Conservation (phyloP, 2,113 vertebrate genomes). For the Narcine bancroftii region DNA sequence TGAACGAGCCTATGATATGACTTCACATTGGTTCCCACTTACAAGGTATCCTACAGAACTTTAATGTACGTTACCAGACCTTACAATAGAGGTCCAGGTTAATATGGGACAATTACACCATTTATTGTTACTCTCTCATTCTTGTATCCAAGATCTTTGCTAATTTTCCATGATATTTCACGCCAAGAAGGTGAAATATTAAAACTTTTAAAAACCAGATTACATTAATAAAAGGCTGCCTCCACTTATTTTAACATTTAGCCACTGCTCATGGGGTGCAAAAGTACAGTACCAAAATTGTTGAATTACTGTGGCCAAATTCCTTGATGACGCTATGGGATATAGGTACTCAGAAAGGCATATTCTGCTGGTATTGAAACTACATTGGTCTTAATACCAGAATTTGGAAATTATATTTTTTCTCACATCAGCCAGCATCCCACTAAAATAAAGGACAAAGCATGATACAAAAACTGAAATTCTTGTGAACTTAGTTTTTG, state of each 20-base stretch:
- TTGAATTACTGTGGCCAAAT: background rate
- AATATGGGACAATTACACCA: background rate
- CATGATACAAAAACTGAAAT: background rate
- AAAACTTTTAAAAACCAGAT: conserved; percentile 1
- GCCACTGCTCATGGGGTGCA: background rate
- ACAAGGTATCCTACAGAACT: background rate
- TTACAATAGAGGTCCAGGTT: background rate
- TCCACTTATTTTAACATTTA: conserved; percentile 1
- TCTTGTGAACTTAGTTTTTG: background rate
- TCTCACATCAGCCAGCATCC: background rate
- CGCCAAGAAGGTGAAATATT: background rate
- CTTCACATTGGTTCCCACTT: background rate
- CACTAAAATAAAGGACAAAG: background rate
- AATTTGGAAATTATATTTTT: background rate
- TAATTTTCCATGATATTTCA: background rate
- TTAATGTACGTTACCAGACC: conserved; percentile 22
- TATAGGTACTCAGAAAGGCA: background rate
- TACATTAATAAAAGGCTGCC: background rate
- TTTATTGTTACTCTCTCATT: background rate
- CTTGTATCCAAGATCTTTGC: background rate
- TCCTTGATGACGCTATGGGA: background rate
- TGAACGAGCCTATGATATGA: conserved; percentile 4
- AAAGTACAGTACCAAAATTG: background rate
- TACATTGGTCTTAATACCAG: background rate
- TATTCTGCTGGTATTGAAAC: background rate